Evolutionary conservation across 2,113 vertebrate species (phyloP).

Genomic region (Clarias gariepinus): DNA sequence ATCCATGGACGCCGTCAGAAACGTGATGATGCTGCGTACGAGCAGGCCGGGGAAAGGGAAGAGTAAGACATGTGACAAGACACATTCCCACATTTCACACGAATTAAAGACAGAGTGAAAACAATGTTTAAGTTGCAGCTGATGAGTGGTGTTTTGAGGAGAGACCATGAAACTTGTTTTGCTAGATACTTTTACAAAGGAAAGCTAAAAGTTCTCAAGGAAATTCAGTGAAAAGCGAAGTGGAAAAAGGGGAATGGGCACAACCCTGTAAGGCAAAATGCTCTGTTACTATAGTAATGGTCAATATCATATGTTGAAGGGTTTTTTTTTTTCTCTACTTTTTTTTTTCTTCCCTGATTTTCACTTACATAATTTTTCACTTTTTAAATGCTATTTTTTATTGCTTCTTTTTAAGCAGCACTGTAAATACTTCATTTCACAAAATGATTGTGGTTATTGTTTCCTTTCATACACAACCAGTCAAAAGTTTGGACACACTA

Average conservation of each 20-base stretch:
- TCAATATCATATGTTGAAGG: conserved; percentile 21
- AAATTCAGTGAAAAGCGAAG: conserved; percentile 24
- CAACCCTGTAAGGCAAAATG: conserved; percentile 31
- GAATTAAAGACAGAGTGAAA: not conserved
- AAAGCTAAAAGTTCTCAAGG: conserved; percentile 15
- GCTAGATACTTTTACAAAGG: not conserved
- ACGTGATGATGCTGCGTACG: conserved; percentile 36
- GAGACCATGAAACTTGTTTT: not conserved
- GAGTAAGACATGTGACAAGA: conserved; percentile 37
- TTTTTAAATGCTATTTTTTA: not conserved
- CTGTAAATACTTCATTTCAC: conserved; percentile 7
- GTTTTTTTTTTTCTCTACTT: too few species aligned
- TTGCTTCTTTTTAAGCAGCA: not conserved
- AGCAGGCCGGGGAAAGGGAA: conserved; percentile 59
- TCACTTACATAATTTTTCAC: not conserved
- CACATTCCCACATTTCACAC: not conserved
- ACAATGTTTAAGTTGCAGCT: not conserved
- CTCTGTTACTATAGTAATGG: conserved; percentile 41
- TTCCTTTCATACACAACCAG: not conserved
- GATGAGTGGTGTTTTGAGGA: not conserved
- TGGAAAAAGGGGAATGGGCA: conserved; percentile 32
- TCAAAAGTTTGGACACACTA: not conserved
- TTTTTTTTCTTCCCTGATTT: conserved; percentile 13
- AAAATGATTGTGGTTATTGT: not conserved
- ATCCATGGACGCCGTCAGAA: not conserved